These are phyloP conservation scores for Candidula unifasciata DNA, from an alignment of 2,888 invertebrate species.

Conservation along the genomic window DNA sequence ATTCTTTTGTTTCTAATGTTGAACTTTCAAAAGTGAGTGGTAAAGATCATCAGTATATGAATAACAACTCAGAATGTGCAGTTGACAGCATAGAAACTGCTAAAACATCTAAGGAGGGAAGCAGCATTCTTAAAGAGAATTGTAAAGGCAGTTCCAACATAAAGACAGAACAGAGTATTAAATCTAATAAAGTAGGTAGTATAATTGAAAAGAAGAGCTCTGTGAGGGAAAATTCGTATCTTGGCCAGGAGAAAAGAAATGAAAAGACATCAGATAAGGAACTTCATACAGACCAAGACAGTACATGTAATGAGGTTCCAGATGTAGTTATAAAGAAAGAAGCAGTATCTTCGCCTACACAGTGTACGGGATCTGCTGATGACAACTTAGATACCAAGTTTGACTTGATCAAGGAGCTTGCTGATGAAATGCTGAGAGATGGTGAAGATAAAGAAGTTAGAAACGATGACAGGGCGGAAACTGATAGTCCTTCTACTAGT, in stretches of 20 bases:
- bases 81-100: background rate
- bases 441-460: background rate
- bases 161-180: background rate
- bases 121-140: background rate
- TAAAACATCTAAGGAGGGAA: conserved; percentile 3
- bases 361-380: conserved; percentile 18
- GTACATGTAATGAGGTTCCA: background rate
- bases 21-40: background rate
- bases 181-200: background rate
- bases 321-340: conserved; percentile 31
- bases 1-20: background rate
- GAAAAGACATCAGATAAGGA: background rate
- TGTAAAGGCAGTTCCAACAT: conserved; percentile 10
- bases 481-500: background rate
- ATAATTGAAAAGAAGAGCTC: background rate
- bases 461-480: background rate
- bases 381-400: conserved; percentile 56
- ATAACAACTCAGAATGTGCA: conserved; percentile 16
- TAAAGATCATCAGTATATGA: background rate
- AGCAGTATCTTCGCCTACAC: conserved; percentile 5
- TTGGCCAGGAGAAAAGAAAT: background rate
- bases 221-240: background rate
- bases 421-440: conserved; percentile 55
- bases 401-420: conserved; percentile 56
- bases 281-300: background rate